These are phyloP conservation scores for Chaetodon auriga DNA, from an alignment of 2,113 vertebrate species.

Conservation along the genomic window DNA sequence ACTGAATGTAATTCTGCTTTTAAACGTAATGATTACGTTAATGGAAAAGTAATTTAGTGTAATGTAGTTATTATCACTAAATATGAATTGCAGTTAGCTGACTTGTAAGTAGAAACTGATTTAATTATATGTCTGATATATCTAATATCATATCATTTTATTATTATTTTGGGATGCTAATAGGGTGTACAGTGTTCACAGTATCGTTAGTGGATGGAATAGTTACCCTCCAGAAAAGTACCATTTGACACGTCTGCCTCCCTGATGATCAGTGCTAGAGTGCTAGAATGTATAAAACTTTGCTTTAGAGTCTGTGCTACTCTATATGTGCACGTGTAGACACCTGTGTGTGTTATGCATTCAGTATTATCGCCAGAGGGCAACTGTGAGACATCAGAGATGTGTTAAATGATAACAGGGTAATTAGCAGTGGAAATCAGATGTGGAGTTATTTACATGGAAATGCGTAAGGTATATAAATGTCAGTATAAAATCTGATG, in stretches of 20 bases:
- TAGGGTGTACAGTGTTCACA: neutral
- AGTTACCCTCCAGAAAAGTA: too few species aligned
- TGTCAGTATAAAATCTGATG: neutral
- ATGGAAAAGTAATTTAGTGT: neutral
- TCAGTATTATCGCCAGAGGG: neutral
- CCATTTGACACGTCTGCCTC: too few species aligned
- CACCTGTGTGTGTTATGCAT: neutral
- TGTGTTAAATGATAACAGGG: neutral
- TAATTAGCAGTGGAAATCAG: constrained; percentile 16
- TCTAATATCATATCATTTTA: neutral
- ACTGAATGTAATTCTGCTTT: neutral
- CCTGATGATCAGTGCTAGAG: neutral
- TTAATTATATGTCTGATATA: too few species aligned
- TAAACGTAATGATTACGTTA: neutral
- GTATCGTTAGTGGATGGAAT: too few species aligned
- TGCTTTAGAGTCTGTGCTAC: neutral
- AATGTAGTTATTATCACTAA: neutral
- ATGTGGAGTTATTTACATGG: neutral
- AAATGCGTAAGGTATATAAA: neutral
- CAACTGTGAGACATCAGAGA: neutral
- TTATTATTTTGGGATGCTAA: neutral
- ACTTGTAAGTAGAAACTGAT: neutral
- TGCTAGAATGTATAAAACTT: too few species aligned
- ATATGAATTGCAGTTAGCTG: neutral
- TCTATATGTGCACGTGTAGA: neutral